Conservation (phyloP, 2,888 invertebrate species). For the Dioctria linearis region DNA sequence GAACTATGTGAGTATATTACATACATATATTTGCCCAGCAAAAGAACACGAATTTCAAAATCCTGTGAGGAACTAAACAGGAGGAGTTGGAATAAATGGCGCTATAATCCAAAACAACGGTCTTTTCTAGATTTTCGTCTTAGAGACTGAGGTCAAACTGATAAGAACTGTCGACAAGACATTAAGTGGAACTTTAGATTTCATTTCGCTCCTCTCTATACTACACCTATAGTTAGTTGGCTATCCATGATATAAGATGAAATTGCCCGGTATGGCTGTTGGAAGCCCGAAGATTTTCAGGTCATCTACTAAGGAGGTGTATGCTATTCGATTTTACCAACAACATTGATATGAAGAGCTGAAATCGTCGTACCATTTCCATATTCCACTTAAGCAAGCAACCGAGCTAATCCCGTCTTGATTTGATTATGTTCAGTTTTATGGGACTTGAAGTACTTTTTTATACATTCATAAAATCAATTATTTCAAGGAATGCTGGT, state of each 20-base stretch:
- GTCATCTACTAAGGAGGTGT: background rate
- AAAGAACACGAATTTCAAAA: conserved; percentile 12
- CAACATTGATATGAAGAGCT: conserved; percentile 1
- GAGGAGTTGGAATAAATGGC: conserved; percentile 16
- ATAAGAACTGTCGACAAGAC: conserved; percentile 41
- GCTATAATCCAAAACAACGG: conserved; percentile 36
- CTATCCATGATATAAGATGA: conserved; percentile 7
- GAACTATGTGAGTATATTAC: too few species aligned
- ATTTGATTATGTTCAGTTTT: conserved; percentile 21
- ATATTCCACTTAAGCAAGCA: conserved; percentile 8
- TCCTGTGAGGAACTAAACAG: background rate
- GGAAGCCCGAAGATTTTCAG: conserved; percentile 18
- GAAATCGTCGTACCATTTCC: conserved; percentile 3
- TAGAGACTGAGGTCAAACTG: conserved; percentile 16
- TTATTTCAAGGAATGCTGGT: background rate
- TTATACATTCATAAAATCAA: background rate
- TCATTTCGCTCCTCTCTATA: conserved; percentile 19
- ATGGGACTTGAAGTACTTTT: background rate
- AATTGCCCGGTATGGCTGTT: conserved; percentile 9
- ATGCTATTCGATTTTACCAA: background rate
- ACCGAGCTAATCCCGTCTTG: background rate
- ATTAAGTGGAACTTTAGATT: conserved; percentile 41
- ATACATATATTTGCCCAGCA: background rate
- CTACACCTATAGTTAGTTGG: background rate
- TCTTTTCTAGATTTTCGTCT: conserved; percentile 36